phyloP scores from a whole-genome alignment of 2,797 vertebrate species.

The Anisognathus igniventris region DNA sequence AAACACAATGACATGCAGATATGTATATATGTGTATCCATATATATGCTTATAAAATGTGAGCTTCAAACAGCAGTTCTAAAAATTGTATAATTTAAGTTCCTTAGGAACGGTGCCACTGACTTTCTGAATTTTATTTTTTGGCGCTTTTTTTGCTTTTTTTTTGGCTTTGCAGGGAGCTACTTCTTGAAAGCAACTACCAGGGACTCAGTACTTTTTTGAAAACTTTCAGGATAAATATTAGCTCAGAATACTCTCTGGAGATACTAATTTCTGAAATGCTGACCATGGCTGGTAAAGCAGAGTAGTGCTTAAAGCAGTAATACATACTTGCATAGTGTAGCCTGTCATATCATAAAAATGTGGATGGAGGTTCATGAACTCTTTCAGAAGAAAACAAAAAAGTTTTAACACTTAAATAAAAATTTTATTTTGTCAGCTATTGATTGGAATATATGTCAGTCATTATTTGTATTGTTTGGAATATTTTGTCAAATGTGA shows the following conservation, averaged over 20 bases:
- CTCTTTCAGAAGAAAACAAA: not conserved
- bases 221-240: not conserved
- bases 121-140: too few species aligned
- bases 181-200: not conserved
- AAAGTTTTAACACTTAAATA: not conserved
- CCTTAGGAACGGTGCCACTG: not conserved
- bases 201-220: not conserved
- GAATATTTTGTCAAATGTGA: not conserved
- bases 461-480: not conserved
- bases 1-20: not conserved
- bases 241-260: not conserved
- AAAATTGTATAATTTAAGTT: not conserved
- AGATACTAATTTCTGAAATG: not conserved
- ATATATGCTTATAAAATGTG: not conserved
- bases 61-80: not conserved
- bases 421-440: not conserved
- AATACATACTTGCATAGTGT: not conserved
- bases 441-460: not conserved
- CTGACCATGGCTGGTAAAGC: not conserved
- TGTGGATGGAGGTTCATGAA: not conserved
- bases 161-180: not conserved
- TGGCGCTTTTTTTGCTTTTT: too few species aligned
- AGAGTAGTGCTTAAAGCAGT: not conserved
- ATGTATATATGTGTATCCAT: accelerated
- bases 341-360: not conserved